Conservation (phyloP, 2,113 vertebrate genomes). For the Ornithorhynchus anatinus region DNA sequence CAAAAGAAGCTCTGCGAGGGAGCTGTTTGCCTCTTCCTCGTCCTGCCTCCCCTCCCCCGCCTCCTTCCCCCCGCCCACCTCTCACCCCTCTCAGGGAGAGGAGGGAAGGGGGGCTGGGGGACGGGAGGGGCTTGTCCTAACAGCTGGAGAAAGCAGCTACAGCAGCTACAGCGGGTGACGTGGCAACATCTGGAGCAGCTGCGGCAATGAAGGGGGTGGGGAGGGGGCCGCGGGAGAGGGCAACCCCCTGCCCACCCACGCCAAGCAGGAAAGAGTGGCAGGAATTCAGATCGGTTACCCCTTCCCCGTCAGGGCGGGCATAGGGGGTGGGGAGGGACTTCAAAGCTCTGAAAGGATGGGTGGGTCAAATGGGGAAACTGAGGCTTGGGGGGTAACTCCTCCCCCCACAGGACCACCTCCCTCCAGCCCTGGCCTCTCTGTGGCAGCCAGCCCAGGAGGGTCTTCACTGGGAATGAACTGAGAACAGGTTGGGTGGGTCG, state of each 20-base stretch:
- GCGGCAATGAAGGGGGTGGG: neutral
- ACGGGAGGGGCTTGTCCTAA: neutral
- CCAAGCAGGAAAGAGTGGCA: neutral
- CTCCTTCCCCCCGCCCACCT: too few species aligned
- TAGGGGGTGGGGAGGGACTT: too few species aligned
- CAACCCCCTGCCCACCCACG: neutral
- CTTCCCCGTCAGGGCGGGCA: too few species aligned
- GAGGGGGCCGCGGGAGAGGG: neutral
- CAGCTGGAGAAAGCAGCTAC: neutral
- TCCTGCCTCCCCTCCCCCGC: too few species aligned
- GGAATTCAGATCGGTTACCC: too few species aligned
- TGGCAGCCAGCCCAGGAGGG: neutral
- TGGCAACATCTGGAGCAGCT: neutral
- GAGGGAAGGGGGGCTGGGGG: neutral
- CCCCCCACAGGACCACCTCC: neutral
- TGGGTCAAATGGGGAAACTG: slow-evolving; percentile 11
- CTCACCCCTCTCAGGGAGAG: neutral
- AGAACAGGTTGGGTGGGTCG: neutral
- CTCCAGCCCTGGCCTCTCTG: too few species aligned
- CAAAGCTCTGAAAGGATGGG: too few species aligned
- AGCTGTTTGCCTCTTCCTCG: too few species aligned
- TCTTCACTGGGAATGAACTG: neutral
- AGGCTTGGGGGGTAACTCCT: neutral
- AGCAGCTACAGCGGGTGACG: neutral
- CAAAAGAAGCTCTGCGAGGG: too few species aligned